A percentile compares a stretch with the other conserved stretches of the same genome.
These are phyloP conservation scores for Neolamprologus tretocephalus DNA, from an alignment of 2,113 vertebrate species.

Conservation along the genomic window DNA sequence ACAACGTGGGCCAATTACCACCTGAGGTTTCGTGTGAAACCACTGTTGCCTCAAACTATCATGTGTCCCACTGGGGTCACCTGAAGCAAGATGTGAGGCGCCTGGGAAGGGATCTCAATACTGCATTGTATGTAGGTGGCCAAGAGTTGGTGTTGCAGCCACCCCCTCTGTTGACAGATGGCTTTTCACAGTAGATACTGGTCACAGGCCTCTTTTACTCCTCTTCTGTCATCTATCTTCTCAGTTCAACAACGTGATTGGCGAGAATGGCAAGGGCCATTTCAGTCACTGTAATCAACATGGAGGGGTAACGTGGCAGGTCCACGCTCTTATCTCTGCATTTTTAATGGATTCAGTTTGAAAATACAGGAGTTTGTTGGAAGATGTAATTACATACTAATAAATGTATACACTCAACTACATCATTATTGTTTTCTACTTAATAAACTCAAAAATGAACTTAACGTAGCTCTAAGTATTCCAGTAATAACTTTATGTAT, in stretches of 20 bases:
- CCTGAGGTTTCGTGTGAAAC: rapidly evolving
- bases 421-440: neutral
- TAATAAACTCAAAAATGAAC: neutral
- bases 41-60: neutral
- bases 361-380: neutral
- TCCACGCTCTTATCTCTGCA: neutral
- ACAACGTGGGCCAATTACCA: neutral
- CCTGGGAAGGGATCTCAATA: rapidly evolving
- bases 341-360: neutral
- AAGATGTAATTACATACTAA: neutral
- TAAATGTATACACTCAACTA: neutral
- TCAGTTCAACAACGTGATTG: neutral
- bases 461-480: neutral
- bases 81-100: neutral
- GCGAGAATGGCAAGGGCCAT: neutral
- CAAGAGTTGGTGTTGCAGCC: neutral
- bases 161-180: neutral
- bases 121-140: neutral
- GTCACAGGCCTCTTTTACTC: neutral
- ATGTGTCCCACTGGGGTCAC: neutral
- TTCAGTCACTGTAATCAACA: neutral
- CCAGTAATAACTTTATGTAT: neutral
- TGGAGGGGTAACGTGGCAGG: neutral
- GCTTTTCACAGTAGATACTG: neutral
- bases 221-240: neutral